Conservation (phyloP, 2,797 vertebrate genomes). For the Trachurus trachurus region DNA sequence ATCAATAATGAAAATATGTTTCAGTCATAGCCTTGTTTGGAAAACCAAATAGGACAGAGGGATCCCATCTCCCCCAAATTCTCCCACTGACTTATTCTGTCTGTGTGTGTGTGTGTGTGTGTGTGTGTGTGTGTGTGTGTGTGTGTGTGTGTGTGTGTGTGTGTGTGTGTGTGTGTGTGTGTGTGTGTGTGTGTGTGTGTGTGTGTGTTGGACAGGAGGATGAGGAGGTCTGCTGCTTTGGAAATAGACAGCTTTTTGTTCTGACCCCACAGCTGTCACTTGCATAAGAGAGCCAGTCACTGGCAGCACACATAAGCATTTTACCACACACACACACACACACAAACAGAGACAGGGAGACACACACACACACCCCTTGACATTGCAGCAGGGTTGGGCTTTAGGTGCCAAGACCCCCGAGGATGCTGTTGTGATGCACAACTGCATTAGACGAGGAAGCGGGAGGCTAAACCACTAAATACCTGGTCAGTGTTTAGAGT, state of each 20-base stretch:
- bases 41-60: constrained; percentile 36
- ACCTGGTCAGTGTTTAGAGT: constrained; percentile 69
- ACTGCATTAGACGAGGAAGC: constrained; percentile 54
- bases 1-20: constrained; percentile 14
- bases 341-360: constrained; percentile 22
- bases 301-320: constrained; percentile 70
- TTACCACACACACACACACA: constrained; percentile 23
- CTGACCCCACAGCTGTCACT: constrained; percentile 83
- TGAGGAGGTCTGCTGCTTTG: constrained; percentile 52
- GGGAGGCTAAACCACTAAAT: constrained; percentile 59
- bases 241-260: constrained; percentile 84
- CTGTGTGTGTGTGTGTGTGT: constrained; percentile 12
- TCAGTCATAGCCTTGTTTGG: neutral
- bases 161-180: constrained; percentile 8
- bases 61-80: constrained; percentile 32
- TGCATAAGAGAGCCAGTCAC: constrained; percentile 75
- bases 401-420: constrained; percentile 60
- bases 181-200: constrained; percentile 14
- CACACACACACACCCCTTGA: constrained; percentile 48
- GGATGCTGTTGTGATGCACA: constrained; percentile 61
- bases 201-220: constrained; percentile 27
- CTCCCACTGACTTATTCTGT: constrained; percentile 33
- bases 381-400: constrained; percentile 60
- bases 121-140: constrained; percentile 10
- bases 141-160: constrained; percentile 12